Conservation (phyloP, 1,140 invertebrate genomes). For the Achatina immaculata region DNA sequence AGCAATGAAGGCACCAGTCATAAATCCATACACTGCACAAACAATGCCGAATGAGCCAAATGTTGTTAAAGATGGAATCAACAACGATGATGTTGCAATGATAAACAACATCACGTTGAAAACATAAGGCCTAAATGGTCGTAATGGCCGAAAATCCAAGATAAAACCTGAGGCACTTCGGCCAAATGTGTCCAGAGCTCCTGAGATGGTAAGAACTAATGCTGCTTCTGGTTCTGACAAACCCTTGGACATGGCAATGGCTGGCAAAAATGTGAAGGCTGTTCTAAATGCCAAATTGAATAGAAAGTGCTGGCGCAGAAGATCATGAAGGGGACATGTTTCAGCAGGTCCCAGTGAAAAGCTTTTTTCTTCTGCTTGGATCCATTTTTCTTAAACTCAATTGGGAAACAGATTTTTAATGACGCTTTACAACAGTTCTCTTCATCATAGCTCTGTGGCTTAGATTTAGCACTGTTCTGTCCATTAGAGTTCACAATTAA, state of each 20-base stretch:
- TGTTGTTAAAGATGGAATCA: conserved; percentile 47
- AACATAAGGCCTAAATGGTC: conserved; percentile 50
- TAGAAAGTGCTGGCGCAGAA: conserved; percentile 57
- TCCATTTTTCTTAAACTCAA: conserved; percentile 21
- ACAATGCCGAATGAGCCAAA: conserved; percentile 48
- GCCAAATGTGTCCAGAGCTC: conserved; percentile 52
- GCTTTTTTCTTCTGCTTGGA: conserved; percentile 33
- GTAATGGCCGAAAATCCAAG: conserved; percentile 49
- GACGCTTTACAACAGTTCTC: conserved; percentile 27
- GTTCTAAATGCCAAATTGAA: conserved; percentile 57
- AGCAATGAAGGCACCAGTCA: conserved; percentile 77
- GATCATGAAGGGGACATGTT: conserved; percentile 53
- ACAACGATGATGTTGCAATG: conserved; percentile 45
- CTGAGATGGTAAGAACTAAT: conserved; percentile 53
- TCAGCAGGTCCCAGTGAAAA: conserved; percentile 55
- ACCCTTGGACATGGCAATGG: conserved; percentile 53
- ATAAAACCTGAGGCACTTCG: conserved; percentile 51
- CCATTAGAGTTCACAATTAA: not conserved
- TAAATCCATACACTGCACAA: conserved; percentile 50
- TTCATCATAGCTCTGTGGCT: not conserved
- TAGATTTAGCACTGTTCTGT: not conserved
- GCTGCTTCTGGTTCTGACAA: conserved; percentile 48
- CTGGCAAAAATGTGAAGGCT: conserved; percentile 61
- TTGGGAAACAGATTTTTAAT: conserved; percentile 24
- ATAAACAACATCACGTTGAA: conserved; percentile 57